Conservation (phyloP, 2,888 invertebrate species). For the Xanthorhoe spadicearia region DNA sequence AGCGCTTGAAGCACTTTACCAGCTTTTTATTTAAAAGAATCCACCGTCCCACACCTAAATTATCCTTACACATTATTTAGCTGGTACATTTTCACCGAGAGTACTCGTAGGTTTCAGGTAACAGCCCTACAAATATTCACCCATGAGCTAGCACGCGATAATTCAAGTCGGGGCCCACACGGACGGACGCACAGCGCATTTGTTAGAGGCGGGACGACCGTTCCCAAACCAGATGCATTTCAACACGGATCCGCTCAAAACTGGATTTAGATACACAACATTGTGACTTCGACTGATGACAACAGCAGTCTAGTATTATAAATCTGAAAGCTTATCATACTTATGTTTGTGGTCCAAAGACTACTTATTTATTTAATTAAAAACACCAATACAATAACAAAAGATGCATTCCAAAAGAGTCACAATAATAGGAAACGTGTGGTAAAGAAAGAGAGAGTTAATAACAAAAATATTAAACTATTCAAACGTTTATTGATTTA, state of each 20-base stretch:
- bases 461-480: too few relatives aligned
- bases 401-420: too few relatives aligned
- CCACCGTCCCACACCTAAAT: neutral
- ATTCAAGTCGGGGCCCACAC: constrained; percentile 23
- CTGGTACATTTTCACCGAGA: constrained; percentile 8
- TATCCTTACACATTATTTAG: neutral
- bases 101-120: constrained; percentile 12
- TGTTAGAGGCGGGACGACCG: constrained; percentile 13
- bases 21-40: neutral
- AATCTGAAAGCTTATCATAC: neutral
- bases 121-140: constrained; percentile 24
- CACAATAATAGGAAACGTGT: too few relatives aligned
- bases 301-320: neutral
- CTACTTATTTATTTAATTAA: too few relatives aligned
- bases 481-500: too few relatives aligned
- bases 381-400: too few relatives aligned
- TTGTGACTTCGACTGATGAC: neutral
- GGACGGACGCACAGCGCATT: constrained; percentile 25
- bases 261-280: constrained; percentile 7
- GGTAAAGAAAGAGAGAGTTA: too few relatives aligned
- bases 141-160: constrained; percentile 23
- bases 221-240: constrained; percentile 10
- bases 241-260: neutral
- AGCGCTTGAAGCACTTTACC: too few relatives aligned
- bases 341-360: neutral